These are phyloP conservation scores for Myripristis jacobus DNA, from an alignment of 2,797 vertebrate species.

Conservation along the genomic window DNA sequence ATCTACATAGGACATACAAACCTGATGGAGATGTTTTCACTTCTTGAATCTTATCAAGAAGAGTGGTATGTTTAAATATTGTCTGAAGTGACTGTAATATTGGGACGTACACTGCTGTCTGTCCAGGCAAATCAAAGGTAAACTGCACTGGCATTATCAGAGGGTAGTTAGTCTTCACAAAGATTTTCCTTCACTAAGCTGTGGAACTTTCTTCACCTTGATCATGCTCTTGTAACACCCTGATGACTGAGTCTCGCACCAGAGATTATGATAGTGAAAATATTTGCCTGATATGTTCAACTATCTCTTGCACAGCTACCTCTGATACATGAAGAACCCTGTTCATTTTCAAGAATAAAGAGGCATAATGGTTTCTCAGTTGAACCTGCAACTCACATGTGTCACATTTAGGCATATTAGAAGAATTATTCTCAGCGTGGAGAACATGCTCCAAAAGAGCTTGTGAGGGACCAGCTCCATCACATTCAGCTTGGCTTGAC, in stretches of 20 bases:
- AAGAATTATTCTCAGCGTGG: too few relatives aligned
- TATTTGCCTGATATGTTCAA: too few relatives aligned
- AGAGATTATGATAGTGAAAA: too few relatives aligned
- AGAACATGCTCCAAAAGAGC: too few relatives aligned
- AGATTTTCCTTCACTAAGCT: slow-evolving; percentile 27
- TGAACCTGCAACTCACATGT: too few relatives aligned
- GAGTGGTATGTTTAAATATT: slow-evolving; percentile 47
- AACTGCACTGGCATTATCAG: slow-evolving; percentile 40
- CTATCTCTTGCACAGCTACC: too few relatives aligned
- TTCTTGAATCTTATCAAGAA: slow-evolving; percentile 48
- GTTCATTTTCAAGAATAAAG: slow-evolving; percentile 57
- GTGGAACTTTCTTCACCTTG: slow-evolving; percentile 33
- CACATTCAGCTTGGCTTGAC: too few relatives aligned
- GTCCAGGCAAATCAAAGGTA: slow-evolving; percentile 24
- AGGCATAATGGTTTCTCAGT: slow-evolving; percentile 14
- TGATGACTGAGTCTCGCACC: too few relatives aligned
- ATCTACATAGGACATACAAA: slow-evolving; percentile 43
- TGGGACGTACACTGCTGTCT: slow-evolving; percentile 42
- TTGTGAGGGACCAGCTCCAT: too few relatives aligned
- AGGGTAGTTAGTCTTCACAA: slow-evolving; percentile 34
- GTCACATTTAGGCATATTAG: too few relatives aligned
- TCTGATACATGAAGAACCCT: background rate
- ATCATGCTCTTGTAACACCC: too few relatives aligned
- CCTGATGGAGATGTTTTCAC: slow-evolving; percentile 31
- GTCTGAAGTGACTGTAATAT: slow-evolving; percentile 46